Evolutionary conservation across 2,113 vertebrate genomes (phyloP).

Genomic region (Ceyx margarethae): DNA sequence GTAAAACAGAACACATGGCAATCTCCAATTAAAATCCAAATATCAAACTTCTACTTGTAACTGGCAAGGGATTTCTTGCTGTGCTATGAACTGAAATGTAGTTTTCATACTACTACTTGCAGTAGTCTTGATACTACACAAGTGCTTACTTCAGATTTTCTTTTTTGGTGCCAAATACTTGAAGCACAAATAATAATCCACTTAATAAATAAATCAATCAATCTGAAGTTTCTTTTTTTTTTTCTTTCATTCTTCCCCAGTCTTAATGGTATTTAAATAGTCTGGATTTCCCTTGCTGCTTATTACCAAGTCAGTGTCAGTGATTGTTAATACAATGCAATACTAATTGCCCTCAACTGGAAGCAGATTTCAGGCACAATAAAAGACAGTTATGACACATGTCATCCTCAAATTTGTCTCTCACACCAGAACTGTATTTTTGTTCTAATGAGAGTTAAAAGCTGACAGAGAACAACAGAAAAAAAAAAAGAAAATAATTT

Average conservation of each 20-base stretch:
- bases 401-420: too few relatives aligned
- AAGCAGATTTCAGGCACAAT: not conserved
- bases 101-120: too few relatives aligned
- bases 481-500: too few relatives aligned
- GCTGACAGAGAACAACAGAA: too few relatives aligned
- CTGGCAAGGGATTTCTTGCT: not conserved
- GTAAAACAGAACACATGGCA: not conserved
- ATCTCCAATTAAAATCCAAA: not conserved
- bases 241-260: accelerated
- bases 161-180: not conserved
- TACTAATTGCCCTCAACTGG: not conserved
- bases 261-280: not conserved
- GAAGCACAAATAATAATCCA: not conserved
- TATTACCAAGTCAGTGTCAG: not conserved
- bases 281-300: not conserved
- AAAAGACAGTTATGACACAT: not conserved
- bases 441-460: too few relatives aligned
- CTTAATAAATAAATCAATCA: too few relatives aligned
- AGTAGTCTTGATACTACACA: not conserved
- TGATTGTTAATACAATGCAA: not conserved
- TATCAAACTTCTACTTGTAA: not conserved
- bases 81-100: not conserved
- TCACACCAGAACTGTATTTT: too few relatives aligned
- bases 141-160: not conserved
- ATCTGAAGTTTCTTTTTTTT: not conserved